Base-by-base conservation (phyloP, 2,797 vertebrate species). In the Psittacula echo region DNA sequence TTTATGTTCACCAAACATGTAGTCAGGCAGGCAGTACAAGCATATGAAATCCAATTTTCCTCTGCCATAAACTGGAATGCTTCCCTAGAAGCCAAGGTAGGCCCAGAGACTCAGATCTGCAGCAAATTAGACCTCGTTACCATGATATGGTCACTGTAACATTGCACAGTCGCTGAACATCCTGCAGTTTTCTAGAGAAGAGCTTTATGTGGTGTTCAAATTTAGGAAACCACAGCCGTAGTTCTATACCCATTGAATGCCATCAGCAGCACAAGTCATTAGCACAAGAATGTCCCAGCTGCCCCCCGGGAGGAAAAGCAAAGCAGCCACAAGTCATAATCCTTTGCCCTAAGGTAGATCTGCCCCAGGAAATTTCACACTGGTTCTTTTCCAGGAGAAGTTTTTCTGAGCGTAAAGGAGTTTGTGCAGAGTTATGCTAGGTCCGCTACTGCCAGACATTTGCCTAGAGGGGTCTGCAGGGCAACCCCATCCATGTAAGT, bases 401-500 rank as follows among this genome's bases (percentile, higher is more conserved):
- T 58, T 93, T 87, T 94, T 68, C 84, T 80, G 75, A 87, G 65
- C 45, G 78, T 67, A 71, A 78, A 93, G 39, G 72, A 89, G 74
- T 80, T 80, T 74, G 78, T 83, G 61, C 19, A 11, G 92, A 87
- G 56, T 91, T 94, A n/a, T 85, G 72, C 72, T 82, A 71, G 90
- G 87, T 92, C 90, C 89, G 92, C 86, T 83, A 42, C 79, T 94
- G 80, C 64, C 74, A 91, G 83, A 72, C 41, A n/a, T 85, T 89
- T 87, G 90, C 96, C 96, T 95, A 58, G 75, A 92, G 96, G 94
- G 34, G 8, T 92, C 86, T 95, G 85, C 89, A 87, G 87, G 96
- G 92, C 89, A 95, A 7, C 34, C 34, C 37, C 45, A 41, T 17
- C 26, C 75, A 39, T 45, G 32, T 7, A 89, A 85, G 18, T 92